Base-by-base conservation (phyloP, 23 tunicate genomes). In the Ascidia mentula region DNA sequence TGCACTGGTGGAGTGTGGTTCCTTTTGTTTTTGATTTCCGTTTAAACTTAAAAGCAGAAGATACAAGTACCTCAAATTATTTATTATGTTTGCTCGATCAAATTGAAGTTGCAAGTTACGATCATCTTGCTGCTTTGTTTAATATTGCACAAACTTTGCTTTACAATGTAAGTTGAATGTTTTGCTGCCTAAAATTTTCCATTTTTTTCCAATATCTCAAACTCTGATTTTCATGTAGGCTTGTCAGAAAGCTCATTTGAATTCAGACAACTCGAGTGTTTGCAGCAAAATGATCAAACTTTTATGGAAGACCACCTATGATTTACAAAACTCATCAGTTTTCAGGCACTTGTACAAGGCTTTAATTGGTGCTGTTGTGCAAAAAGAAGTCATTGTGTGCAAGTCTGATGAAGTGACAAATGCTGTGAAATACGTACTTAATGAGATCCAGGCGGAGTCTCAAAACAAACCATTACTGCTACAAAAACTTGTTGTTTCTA, bases 271-370 rank as follows among this genome's bases (percentile, higher is more conserved):
- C 1, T 26, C 4, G 13, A 53, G 28, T 5, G 24, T 32, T 37
- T 38, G 40, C 38, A 6, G 46, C 46, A 35, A 45, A 2, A 70
- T 77, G 32, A 71, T 81, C 6, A 71, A 39, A 38, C 17, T 33
- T 24, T 8, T 81, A 39, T 81, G 85, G 85, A 81, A 81, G 32
- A 72, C 85, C 15, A 31, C 46, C 24, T 26, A 24, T 36, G 85
- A 81, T 37, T 37, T 42, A 26, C 37, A 69, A 1, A 40, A 32
- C 22, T 81, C 85, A 39, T 72, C 85, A 6, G 34, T 45, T 18
- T 81, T 81, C 40, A 77, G 85, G 38, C 38, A 37, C 24, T 77
- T 81, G 61, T 81, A 70, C 26, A 36, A 69, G 30, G 0, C 8
- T 18, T 70, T 81, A 39, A 69, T 81, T 39, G 7, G 60, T 39